These are phyloP conservation scores for Aplodontia rufa DNA, from an alignment of 2,113 vertebrate genomes.

Conservation along the genomic window DNA sequence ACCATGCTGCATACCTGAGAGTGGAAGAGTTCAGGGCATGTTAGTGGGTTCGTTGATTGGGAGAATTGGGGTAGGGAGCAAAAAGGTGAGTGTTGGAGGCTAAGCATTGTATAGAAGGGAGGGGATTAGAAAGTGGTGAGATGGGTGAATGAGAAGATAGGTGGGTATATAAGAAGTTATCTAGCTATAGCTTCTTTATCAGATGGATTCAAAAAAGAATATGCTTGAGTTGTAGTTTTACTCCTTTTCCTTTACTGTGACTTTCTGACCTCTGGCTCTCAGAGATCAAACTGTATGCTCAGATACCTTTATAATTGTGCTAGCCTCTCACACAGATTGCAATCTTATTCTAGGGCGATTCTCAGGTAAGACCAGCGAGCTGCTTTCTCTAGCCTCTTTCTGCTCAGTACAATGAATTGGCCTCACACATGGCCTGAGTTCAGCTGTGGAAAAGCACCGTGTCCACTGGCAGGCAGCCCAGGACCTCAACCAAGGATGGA, in stretches of 20 bases:
- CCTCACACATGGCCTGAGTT: not conserved
- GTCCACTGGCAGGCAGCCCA: not conserved
- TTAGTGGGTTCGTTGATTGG: not conserved
- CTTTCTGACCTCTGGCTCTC: not conserved
- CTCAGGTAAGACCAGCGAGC: not conserved
- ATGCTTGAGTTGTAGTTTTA: not conserved
- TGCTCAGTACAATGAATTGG: not conserved
- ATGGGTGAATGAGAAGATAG: not conserved
- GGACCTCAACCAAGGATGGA: not conserved
- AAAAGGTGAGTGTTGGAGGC: not conserved
- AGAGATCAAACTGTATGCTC: not conserved
- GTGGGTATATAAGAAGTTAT: not conserved
- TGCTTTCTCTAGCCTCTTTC: not conserved
- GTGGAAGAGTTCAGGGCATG: not conserved
- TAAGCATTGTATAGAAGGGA: not conserved
- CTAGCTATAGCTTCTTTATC: not conserved
- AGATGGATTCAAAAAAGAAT: not conserved
- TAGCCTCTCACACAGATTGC: not conserved
- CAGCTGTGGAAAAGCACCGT: not conserved
- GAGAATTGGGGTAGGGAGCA: not conserved
- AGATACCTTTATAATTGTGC: not conserved
- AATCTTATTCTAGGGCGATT: not conserved
- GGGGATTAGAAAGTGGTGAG: not conserved
- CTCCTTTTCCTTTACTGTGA: not conserved
- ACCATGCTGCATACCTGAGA: not conserved